Evolutionary conservation across 2,797 vertebrate species (phyloP).

Genomic region (Syngnathus acus): DNA sequence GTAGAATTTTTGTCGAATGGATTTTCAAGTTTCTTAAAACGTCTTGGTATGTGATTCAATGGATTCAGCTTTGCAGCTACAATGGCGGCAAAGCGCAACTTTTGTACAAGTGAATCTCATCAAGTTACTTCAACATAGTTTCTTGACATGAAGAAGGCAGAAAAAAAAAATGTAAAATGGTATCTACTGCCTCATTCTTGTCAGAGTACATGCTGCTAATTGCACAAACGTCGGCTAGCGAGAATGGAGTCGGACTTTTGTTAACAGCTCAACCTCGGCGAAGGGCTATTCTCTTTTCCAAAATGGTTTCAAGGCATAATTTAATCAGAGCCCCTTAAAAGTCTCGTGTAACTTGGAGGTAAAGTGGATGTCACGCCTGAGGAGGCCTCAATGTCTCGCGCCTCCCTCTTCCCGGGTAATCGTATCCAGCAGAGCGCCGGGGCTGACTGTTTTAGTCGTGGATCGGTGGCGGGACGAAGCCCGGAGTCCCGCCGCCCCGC

Average conservation of each 20-base stretch:
- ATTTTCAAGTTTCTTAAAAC: too few species aligned
- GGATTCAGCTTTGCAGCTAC: not conserved
- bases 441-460: conserved; percentile 78
- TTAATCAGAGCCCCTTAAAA: conserved; percentile 59
- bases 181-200: not conserved
- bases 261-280: not conserved
- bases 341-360: conserved; percentile 47
- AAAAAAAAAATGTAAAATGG: too few species aligned
- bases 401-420: conserved; percentile 67
- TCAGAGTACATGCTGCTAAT: not conserved
- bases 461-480: conserved; percentile 75
- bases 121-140: not conserved
- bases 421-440: conserved; percentile 68
- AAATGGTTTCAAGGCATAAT: conserved; percentile 34
- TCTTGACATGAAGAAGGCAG: not conserved
- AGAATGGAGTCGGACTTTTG: not conserved
- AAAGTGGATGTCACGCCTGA: conserved; percentile 59
- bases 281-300: conserved; percentile 6
- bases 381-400: conserved; percentile 55
- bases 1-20: too few species aligned
- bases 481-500: conserved; percentile 66
- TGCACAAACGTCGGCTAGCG: not conserved
- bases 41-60: too few species aligned
- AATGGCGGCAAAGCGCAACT: not conserved
- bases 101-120: not conserved